Conservation (phyloP, 2,888 invertebrate genomes). For the Sturmia bella region DNA sequence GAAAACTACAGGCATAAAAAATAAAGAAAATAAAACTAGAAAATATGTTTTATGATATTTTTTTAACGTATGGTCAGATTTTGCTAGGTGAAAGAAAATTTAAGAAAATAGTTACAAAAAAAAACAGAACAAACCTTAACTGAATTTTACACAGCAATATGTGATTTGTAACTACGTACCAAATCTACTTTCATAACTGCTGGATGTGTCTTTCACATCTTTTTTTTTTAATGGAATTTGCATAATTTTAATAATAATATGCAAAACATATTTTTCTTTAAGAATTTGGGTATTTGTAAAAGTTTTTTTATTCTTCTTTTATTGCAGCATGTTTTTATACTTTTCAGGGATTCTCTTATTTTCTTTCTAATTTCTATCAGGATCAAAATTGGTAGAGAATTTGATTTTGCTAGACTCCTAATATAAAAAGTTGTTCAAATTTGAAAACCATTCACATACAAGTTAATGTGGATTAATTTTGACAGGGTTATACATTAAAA, state of each 20-base stretch:
- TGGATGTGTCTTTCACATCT: conserved; percentile 19
- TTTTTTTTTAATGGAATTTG: conserved; percentile 46
- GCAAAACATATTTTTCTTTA: conserved; percentile 61
- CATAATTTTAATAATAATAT: conserved; percentile 68
- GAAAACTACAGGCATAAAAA: not conserved
- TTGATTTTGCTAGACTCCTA: not conserved
- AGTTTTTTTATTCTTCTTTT: not conserved
- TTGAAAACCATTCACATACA: conserved; percentile 5
- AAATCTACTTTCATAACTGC: conserved; percentile 16
- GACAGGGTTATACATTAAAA: too few species aligned
- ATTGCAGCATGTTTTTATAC: not conserved
- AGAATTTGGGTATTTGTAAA: conserved; percentile 20
- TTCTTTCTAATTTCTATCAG: not conserved
- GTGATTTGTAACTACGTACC: conserved; percentile 4
- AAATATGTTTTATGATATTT: conserved; percentile 62
- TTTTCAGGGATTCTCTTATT: not conserved
- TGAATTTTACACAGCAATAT: not conserved
- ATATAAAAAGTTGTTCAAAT: not conserved
- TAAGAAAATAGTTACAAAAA: not conserved
- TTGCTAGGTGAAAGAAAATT: conserved; percentile 40
- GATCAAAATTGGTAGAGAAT: conserved; percentile 4
- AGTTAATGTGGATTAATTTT: conserved; percentile 36
- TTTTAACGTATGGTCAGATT: conserved; percentile 63
- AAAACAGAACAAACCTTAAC: not conserved
- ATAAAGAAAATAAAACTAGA: conserved; percentile 11